Evolutionary conservation across 64 coral and sea anemone species (phyloP).

Genomic region (Anthopleura sola): DNA sequence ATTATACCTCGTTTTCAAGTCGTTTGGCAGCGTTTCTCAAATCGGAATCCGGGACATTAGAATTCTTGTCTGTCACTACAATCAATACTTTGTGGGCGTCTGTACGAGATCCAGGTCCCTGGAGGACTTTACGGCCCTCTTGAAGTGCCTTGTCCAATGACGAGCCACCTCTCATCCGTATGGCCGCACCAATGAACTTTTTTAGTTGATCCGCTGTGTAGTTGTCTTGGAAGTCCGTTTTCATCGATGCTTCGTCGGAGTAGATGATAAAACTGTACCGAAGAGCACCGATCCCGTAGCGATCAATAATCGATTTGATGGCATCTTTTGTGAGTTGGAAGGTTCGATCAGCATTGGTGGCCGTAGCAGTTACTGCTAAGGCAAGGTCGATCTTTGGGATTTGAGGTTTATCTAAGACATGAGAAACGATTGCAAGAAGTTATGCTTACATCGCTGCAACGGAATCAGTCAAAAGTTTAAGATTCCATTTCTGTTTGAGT

Average conservation of each 20-base stretch:
- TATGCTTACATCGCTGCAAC: too few species aligned
- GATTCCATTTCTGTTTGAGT: too few species aligned
- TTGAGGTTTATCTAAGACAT: conserved; percentile 44
- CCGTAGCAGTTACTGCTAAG: conserved; percentile 63
- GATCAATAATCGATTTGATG: conserved; percentile 66
- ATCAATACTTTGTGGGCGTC: conserved; percentile 38
- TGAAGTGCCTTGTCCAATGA: conserved; percentile 30
- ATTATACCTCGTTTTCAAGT: conserved; percentile 39
- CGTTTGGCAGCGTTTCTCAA: conserved; percentile 1
- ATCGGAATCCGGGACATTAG: conserved; percentile 20
- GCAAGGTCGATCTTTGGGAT: conserved; percentile 72
- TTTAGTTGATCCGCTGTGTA: conserved; percentile 17
- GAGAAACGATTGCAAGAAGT: too few species aligned
- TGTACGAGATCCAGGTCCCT: conserved; percentile 13
- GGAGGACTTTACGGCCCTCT: conserved; percentile 21
- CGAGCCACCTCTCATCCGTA: conserved; percentile 4
- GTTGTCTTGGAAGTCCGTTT: conserved; percentile 37
- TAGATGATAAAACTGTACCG: conserved; percentile 65
- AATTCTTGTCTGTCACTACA: conserved; percentile 49
- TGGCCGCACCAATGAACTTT: background rate
- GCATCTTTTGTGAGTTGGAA: conserved; percentile 59
- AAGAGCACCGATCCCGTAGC: conserved; percentile 71
- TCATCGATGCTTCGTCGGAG: background rate
- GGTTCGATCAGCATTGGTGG: conserved; percentile 33
- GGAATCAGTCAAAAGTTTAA: too few species aligned